phyloP scores from a whole-genome alignment of 2,888 invertebrate species.

The Eupsilia transversa region DNA sequence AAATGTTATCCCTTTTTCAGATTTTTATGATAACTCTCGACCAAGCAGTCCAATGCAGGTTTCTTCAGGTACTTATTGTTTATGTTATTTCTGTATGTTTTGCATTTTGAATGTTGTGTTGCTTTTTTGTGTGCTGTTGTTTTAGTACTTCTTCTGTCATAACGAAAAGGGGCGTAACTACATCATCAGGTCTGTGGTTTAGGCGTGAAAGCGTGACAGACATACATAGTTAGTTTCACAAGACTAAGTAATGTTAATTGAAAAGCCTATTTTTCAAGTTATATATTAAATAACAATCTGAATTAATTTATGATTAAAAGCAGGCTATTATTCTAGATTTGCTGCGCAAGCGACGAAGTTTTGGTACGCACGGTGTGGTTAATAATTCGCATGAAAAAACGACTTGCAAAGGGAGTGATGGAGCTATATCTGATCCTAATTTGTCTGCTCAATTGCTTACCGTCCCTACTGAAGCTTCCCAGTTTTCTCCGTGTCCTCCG shows the following conservation, averaged over 20 bases:
- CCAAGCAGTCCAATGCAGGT: neutral
- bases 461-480: neutral
- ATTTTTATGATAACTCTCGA: conserved; percentile 4
- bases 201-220: too few species aligned
- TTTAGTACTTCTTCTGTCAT: too few species aligned
- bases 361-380: neutral
- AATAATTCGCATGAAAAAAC: neutral
- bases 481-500: neutral
- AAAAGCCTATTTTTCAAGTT: too few species aligned
- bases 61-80: neutral
- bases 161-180: too few species aligned
- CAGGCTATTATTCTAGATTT: neutral
- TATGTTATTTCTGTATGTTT: neutral
- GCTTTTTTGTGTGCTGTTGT: neutral
- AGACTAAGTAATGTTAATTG: too few species aligned
- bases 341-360: neutral
- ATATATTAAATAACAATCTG: too few species aligned
- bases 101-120: neutral
- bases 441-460: neutral
- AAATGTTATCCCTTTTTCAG: too few species aligned
- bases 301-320: neutral
- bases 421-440: neutral
- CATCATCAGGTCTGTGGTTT: too few species aligned
- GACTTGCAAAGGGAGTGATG: neutral
- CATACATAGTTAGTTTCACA: too few species aligned